A percentile compares a stretch with the other conserved stretches of the same genome.
Conservation (phyloP, 2,888 invertebrate genomes). For the Cerceris ruficornis region DNA sequence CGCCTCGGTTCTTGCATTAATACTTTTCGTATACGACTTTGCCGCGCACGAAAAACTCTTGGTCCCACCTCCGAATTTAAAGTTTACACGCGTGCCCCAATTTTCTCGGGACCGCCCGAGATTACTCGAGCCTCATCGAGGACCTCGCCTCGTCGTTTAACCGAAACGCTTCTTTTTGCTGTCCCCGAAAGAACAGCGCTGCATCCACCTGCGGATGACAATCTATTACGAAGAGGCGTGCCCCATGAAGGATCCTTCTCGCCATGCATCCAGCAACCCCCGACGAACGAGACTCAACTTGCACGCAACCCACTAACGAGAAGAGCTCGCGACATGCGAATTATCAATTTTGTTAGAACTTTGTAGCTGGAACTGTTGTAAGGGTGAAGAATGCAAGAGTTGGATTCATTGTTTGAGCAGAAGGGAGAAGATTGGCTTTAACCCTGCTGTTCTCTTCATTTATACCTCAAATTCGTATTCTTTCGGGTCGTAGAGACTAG, state of each 20-base stretch:
- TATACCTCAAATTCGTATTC: too few relatives aligned
- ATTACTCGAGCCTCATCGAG: slow-evolving; percentile 34
- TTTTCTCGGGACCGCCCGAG: slow-evolving; percentile 23
- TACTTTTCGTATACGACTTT: background rate
- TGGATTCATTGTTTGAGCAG: too few relatives aligned
- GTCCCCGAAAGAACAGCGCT: slow-evolving; percentile 22
- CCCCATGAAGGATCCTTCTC: slow-evolving; percentile 41
- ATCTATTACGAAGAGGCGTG: slow-evolving; percentile 62
- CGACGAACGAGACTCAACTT: slow-evolving; percentile 8
- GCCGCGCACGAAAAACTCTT: background rate
- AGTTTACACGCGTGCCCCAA: slow-evolving; percentile 36
- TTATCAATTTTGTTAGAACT: background rate
- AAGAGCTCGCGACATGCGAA: background rate
- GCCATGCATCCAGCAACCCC: slow-evolving; percentile 30
- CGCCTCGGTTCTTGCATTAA: background rate
- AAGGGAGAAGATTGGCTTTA: too few relatives aligned
- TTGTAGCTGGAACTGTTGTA: too few relatives aligned
- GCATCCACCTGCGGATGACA: slow-evolving; percentile 61
- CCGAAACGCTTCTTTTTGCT: slow-evolving; percentile 33
- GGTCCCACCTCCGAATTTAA: background rate
- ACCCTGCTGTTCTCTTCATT: too few relatives aligned
- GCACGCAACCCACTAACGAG: background rate
- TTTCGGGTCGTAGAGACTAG: too few relatives aligned
- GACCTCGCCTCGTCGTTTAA: slow-evolving; percentile 34
- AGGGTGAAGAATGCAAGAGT: too few relatives aligned